Evolutionary conservation across 2,113 vertebrate species (phyloP).

Genomic region (Ifrita kowaldi): DNA sequence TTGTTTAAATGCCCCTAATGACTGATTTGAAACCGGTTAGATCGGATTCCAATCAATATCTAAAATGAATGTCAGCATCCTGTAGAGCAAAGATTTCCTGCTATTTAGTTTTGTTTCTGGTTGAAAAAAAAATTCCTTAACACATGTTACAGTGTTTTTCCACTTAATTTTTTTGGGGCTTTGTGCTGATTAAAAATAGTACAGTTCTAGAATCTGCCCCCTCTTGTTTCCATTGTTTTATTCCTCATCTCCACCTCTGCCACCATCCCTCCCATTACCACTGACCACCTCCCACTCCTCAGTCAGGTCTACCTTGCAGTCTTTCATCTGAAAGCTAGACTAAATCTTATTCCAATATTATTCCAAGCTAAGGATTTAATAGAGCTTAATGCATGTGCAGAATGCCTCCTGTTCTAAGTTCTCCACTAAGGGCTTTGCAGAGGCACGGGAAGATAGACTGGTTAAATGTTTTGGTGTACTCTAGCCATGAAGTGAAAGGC

Average conservation of each 20-base stretch:
- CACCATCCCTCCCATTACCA: background rate
- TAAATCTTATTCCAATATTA: background rate
- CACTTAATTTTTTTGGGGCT: background rate
- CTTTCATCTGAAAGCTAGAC: background rate
- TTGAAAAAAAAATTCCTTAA: background rate
- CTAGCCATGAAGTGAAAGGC: background rate
- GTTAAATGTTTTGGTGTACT: background rate
- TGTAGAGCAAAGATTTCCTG: background rate
- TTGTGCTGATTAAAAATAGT: background rate
- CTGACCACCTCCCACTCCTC: background rate
- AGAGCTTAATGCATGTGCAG: background rate
- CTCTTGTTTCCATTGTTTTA: background rate
- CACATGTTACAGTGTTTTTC: background rate
- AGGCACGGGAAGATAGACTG: background rate
- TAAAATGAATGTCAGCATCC: background rate
- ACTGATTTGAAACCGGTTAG: background rate
- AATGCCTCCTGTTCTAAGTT: background rate
- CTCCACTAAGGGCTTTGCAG: background rate
- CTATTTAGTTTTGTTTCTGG: background rate
- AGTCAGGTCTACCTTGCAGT: background rate
- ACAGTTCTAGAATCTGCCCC: background rate
- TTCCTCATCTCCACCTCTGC: background rate
- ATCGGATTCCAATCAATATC: background rate
- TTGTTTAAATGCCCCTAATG: background rate
- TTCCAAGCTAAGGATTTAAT: background rate